These are phyloP conservation scores for Bombus impatiens DNA, from an alignment of 1,140 invertebrate species.

Conservation along the genomic window DNA sequence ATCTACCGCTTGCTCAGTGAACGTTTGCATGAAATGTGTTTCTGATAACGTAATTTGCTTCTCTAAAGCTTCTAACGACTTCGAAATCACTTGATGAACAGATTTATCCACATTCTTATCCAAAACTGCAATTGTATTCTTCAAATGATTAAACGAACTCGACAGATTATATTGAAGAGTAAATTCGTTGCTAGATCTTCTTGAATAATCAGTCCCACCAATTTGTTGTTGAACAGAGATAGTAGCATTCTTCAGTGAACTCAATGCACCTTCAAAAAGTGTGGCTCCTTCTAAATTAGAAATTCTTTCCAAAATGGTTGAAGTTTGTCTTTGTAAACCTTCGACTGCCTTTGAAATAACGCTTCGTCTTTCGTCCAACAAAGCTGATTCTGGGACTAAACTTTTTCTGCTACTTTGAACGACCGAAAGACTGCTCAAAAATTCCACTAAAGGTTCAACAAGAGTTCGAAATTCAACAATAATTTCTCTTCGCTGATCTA, in stretches of 20 bases:
- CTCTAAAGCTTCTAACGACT: constrained; percentile 73
- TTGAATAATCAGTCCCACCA: constrained; percentile 68
- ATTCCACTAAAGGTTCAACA: constrained; percentile 70
- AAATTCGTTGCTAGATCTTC: constrained; percentile 55
- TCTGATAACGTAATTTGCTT: constrained; percentile 74
- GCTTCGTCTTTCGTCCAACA: constrained; percentile 70
- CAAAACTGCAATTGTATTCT: constrained; percentile 60
- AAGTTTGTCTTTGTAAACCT: constrained; percentile 58
- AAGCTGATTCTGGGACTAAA: constrained; percentile 59
- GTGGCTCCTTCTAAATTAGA: constrained; percentile 25
- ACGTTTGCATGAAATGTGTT: constrained; percentile 66
- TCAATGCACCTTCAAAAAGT: constrained; percentile 45
- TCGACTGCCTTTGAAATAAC: constrained; percentile 71
- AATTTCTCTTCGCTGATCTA: constrained; percentile 54
- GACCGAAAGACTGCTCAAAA: constrained; percentile 71
- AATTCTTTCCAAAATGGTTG: constrained; percentile 37
- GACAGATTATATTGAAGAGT: constrained; percentile 64
- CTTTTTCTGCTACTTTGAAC: constrained; percentile 68
- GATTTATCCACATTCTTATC: constrained; percentile 64
- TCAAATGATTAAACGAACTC: constrained; percentile 67
- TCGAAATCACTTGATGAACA: constrained; percentile 63
- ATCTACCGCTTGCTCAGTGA: constrained; percentile 67
- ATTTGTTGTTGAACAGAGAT: constrained; percentile 65
- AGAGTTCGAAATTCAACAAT: constrained; percentile 62
- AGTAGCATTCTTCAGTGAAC: constrained; percentile 60